Evolutionary conservation across 2,888 invertebrate species (phyloP).

Genomic region (Pseudolycoriella hygida): DNA sequence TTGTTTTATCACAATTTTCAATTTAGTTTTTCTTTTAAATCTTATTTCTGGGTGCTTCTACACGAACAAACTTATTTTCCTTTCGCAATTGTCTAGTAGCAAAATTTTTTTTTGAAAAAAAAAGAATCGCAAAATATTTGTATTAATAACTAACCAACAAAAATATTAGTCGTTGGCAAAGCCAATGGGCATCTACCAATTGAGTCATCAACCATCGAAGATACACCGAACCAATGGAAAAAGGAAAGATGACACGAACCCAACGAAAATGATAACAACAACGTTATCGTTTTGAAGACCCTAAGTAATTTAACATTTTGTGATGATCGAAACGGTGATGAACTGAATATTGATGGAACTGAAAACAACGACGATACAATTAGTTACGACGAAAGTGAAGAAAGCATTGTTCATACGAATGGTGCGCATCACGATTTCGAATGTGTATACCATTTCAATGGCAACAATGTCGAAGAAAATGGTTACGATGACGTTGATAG

Average conservation of each 20-base stretch:
- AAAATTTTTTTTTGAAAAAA: too few relatives aligned
- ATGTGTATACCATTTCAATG: slow-evolving; percentile 22
- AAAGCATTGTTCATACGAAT: slow-evolving; percentile 15
- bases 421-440: neutral
- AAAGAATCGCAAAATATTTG: too few relatives aligned
- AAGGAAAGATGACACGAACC: slow-evolving; percentile 15
- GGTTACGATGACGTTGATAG: neutral
- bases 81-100: too few relatives aligned
- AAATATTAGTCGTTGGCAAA: neutral
- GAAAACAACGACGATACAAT: neutral
- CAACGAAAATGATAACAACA: slow-evolving; percentile 11
- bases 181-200: neutral
- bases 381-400: slow-evolving; percentile 18
- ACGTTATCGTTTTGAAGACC: slow-evolving; percentile 6
- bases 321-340: neutral
- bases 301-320: neutral
- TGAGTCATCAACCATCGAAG: neutral
- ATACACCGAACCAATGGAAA: slow-evolving; percentile 12
- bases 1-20: too few relatives aligned
- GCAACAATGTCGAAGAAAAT: slow-evolving; percentile 18
- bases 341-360: neutral
- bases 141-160: too few relatives aligned
- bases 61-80: too few relatives aligned
- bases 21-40: too few relatives aligned
- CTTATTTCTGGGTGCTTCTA: too few relatives aligned